phyloP scores from a whole-genome alignment of 1,140 invertebrate genomes.

The Psix sp. region DNA sequence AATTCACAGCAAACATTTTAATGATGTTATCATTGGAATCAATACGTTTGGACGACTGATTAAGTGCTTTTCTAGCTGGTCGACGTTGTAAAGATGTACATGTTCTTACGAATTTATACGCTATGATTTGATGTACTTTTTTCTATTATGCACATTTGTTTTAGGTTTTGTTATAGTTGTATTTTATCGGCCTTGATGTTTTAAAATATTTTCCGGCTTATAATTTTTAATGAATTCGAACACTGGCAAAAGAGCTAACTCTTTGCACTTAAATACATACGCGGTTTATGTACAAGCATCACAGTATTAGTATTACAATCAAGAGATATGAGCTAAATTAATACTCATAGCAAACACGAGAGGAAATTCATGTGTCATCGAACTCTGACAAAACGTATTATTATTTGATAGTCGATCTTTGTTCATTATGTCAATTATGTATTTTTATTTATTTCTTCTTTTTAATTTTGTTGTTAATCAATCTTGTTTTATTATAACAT shows the following conservation, averaged over 20 bases:
- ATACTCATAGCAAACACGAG: slow-evolving; percentile 39
- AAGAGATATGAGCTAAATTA: slow-evolving; percentile 53
- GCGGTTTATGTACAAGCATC: slow-evolving; percentile 22
- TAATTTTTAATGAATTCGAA: slow-evolving; percentile 25
- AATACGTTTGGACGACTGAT: slow-evolving; percentile 10
- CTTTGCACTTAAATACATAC: slow-evolving; percentile 9
- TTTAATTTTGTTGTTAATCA: slow-evolving; percentile 2
- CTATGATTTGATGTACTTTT: slow-evolving; percentile 2
- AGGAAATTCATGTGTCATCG: slow-evolving; percentile 52
- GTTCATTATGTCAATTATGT: slow-evolving; percentile 10
- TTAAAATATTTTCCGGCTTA: slow-evolving; percentile 13
- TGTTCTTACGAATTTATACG: too few species aligned
- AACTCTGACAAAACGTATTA: slow-evolving; percentile 45
- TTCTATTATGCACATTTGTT: slow-evolving; percentile 19
- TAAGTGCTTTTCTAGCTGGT: slow-evolving; percentile 2
- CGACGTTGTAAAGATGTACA: too few species aligned
- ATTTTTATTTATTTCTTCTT: slow-evolving; percentile 8
- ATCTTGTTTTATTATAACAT: not conserved
- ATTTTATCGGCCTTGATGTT: not conserved
- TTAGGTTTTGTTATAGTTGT: slow-evolving; percentile 3
- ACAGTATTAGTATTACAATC: slow-evolving; percentile 34
- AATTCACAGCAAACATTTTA: too few species aligned
- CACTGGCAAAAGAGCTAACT: not conserved
- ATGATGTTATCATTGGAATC: slow-evolving; percentile 6
- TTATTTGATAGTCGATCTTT: slow-evolving; percentile 26